phyloP scores from a whole-genome alignment of 2,797 vertebrate species.

The Enteromius thamalakanensis region DNA sequence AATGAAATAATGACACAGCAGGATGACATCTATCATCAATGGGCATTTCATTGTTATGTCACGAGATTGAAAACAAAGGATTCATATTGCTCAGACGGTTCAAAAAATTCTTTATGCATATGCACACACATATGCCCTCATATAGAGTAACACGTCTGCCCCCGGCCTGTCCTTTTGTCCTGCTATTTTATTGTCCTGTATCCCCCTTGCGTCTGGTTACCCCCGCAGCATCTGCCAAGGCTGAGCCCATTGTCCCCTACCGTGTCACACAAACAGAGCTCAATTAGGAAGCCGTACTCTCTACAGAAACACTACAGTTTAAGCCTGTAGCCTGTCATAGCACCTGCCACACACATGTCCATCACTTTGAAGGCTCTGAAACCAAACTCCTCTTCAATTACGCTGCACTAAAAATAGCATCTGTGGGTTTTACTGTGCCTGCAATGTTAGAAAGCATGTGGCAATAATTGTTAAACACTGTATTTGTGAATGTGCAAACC shows the following conservation, averaged over 20 bases:
- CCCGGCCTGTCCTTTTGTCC: slow-evolving; percentile 61
- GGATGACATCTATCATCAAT: neutral
- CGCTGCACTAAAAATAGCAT: slow-evolving; percentile 70
- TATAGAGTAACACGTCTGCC: slow-evolving; percentile 40
- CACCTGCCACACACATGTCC: slow-evolving; percentile 77
- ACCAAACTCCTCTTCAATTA: slow-evolving; percentile 70
- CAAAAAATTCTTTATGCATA: slow-evolving; percentile 35
- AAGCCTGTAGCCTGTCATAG: slow-evolving; percentile 68
- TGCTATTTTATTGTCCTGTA: slow-evolving; percentile 64
- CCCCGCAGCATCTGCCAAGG: slow-evolving; percentile 73
- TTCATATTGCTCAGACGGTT: neutral
- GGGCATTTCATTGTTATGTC: neutral
- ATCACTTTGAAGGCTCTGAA: slow-evolving; percentile 69
- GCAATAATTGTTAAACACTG: slow-evolving; percentile 47
- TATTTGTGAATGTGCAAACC: slow-evolving; percentile 19
- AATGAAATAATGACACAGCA: neutral
- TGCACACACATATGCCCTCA: slow-evolving; percentile 38
- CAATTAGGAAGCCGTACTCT: slow-evolving; percentile 70
- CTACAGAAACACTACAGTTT: slow-evolving; percentile 71
- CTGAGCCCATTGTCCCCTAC: slow-evolving; percentile 71
- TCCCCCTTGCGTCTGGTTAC: slow-evolving; percentile 61
- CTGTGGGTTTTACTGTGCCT: slow-evolving; percentile 55
- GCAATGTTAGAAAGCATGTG: slow-evolving; percentile 42
- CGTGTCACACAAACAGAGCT: slow-evolving; percentile 70
- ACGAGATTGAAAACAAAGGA: slow-evolving; percentile 7